A percentile compares a stretch with the other conserved stretches of the same genome.
These are phyloP conservation scores for Papilio polytes DNA, from an alignment of 1,140 invertebrate species.

Conservation along the genomic window DNA sequence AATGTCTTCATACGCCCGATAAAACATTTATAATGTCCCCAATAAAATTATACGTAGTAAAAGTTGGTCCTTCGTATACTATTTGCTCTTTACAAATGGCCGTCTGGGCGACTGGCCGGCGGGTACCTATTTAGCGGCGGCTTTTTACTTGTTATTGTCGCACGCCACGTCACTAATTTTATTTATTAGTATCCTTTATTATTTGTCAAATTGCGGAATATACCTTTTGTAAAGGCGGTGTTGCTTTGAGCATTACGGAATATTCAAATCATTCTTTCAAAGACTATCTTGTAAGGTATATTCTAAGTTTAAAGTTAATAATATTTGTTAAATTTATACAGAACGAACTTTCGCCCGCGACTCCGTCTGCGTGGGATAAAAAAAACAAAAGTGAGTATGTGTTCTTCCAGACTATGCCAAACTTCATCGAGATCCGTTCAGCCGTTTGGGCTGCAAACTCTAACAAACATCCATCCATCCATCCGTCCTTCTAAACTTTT, in stretches of 20 bases:
- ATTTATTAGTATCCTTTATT: constrained; percentile 76
- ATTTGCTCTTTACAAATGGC: constrained; percentile 37
- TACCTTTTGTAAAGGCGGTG: constrained; percentile 57
- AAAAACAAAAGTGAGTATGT: too few species aligned
- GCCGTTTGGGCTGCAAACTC: too few species aligned
- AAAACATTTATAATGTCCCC: constrained; percentile 44
- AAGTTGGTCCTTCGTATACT: constrained; percentile 25
- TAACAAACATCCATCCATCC: too few species aligned
- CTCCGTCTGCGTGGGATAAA: too few species aligned
- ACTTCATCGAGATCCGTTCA: too few species aligned
- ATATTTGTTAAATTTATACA: not conserved
- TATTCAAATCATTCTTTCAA: constrained; percentile 59
- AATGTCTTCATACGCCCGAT: constrained; percentile 45
- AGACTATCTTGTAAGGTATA: not conserved
- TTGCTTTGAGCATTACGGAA: constrained; percentile 50
- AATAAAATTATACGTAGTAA: constrained; percentile 41
- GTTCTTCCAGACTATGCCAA: too few species aligned
- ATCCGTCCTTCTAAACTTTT: too few species aligned
- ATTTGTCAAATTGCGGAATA: constrained; percentile 67
- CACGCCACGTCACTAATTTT: constrained; percentile 69
- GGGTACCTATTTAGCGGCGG: constrained; percentile 45
- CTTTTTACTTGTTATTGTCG: constrained; percentile 60
- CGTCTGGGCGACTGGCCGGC: constrained; percentile 32
- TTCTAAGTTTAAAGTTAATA: not conserved
- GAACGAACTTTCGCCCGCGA: too few species aligned